phyloP scores from a whole-genome alignment of 2,797 vertebrate species.

The Tokudaia tokunoshimensis region DNA sequence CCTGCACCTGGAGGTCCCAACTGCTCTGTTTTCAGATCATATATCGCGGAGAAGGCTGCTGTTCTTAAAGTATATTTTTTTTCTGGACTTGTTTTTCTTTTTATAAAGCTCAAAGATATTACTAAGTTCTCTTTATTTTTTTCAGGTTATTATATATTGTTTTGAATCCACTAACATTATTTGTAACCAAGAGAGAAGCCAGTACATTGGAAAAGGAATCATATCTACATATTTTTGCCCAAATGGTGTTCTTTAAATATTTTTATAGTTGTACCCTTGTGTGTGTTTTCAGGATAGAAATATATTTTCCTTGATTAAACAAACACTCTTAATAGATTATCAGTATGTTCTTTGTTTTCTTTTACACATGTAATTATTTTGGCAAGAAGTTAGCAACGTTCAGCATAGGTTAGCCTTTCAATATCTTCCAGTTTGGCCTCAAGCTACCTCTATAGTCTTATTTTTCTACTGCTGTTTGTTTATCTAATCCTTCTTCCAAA shows the following conservation, averaged over 20 bases:
- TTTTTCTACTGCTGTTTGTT: conserved; percentile 53
- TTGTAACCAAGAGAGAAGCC: conserved; percentile 22
- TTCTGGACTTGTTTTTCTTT: background rate
- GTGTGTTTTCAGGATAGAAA: conserved; percentile 15
- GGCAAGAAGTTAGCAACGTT: conserved; percentile 4
- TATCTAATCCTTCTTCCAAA: background rate
- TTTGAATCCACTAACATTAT: background rate
- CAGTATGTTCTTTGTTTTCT: background rate
- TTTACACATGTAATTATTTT: background rate
- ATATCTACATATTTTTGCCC: background rate
- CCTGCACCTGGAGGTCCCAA: too few species aligned
- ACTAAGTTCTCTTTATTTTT: conserved; percentile 20
- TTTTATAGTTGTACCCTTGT: conserved; percentile 6
- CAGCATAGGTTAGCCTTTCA: background rate
- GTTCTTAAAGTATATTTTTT: background rate
- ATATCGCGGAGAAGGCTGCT: background rate
- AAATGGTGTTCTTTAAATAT: conserved; percentile 25
- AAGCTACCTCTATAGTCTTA: background rate
- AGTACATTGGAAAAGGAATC: background rate
- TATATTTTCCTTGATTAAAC: background rate
- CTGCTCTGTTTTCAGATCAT: too few species aligned
- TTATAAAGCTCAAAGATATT: background rate
- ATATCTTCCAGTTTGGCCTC: background rate
- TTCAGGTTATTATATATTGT: background rate
- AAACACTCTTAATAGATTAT: background rate